Conservation (phyloP, 2,888 invertebrate species). For the Argyra leucocephala region DNA sequence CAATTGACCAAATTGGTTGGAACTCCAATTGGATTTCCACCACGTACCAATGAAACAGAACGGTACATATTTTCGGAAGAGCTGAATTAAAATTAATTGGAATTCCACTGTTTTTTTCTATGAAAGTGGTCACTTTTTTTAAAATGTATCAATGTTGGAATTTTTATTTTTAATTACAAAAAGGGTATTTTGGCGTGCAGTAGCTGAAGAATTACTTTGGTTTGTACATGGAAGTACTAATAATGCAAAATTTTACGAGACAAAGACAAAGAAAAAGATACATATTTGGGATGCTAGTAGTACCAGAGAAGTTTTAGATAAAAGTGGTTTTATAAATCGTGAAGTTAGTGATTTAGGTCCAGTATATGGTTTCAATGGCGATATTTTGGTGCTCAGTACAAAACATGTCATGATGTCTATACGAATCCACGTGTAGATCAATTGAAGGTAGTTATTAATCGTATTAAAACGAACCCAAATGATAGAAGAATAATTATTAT, state of each 20-base stretch:
- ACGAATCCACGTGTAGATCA: conserved; percentile 82
- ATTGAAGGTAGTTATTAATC: conserved; percentile 66
- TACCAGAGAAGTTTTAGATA: conserved; percentile 79
- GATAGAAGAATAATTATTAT: conserved; percentile 86
- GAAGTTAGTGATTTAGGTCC: conserved; percentile 94
- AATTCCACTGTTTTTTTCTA: too few species aligned
- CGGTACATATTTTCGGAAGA: too few species aligned
- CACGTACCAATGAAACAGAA: conserved; percentile 72
- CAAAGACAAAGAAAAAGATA: too few species aligned
- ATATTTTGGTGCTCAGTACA: conserved; percentile 88
- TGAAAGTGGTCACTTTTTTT: too few species aligned
- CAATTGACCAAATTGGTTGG: too few species aligned
- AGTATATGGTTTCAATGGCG: conserved; percentile 97
- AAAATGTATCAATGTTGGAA: conserved; percentile 49
- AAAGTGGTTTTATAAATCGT: conserved; percentile 68
- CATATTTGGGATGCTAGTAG: conserved; percentile 97
- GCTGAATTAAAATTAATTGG: too few species aligned
- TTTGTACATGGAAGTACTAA: conserved; percentile 87
- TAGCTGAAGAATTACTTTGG: conserved; percentile 90
- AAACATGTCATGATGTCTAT: conserved; percentile 73
- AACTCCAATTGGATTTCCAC: conserved; percentile 89
- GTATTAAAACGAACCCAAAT: conserved; percentile 68
- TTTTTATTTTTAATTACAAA: conserved; percentile 93
- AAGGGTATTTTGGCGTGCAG: conserved; percentile 80
- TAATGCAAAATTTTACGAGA: conserved; percentile 64